Evolutionary conservation across 1,140 invertebrate genomes (phyloP).

Genomic region (Linepithema humile): DNA sequence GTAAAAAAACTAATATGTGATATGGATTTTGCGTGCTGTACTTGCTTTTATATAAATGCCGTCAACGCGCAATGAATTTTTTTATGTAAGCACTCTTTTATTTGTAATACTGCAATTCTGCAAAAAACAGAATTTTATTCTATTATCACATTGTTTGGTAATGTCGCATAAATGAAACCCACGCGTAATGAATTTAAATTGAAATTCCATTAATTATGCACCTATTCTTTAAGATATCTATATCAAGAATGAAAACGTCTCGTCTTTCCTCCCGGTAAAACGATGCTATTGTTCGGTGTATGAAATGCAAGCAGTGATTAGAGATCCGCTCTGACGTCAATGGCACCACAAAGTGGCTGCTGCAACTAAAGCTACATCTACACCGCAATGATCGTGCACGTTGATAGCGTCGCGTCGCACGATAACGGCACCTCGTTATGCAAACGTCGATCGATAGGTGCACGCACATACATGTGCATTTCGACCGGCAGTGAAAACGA

Average conservation of each 20-base stretch:
- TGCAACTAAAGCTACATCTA: conserved; percentile 53
- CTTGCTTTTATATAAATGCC: not conserved
- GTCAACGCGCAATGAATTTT: not conserved
- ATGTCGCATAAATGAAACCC: not conserved
- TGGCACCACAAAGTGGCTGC: conserved; percentile 57
- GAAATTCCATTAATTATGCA: conserved; percentile 1
- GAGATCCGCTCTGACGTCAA: conserved; percentile 61
- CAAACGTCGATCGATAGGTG: conserved; percentile 42
- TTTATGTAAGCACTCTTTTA: not conserved
- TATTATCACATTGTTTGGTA: not conserved
- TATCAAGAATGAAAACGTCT: not conserved
- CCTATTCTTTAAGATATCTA: conserved; percentile 9
- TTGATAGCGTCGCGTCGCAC: conserved; percentile 34
- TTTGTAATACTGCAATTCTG: not conserved
- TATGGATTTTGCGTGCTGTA: too few relatives aligned
- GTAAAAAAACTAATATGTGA: not conserved
- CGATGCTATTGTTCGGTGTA: conserved; percentile 12
- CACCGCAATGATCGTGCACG: conserved; percentile 40
- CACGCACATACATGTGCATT: not conserved
- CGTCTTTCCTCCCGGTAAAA: not conserved
- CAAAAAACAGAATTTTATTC: not conserved
- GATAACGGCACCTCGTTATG: conserved; percentile 33
- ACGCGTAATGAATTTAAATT: not conserved
- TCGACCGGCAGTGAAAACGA: conserved; percentile 26
- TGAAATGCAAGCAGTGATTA: conserved; percentile 46